Conservation (phyloP, 2,797 vertebrate species). For the Tenualosa ilisha region DNA sequence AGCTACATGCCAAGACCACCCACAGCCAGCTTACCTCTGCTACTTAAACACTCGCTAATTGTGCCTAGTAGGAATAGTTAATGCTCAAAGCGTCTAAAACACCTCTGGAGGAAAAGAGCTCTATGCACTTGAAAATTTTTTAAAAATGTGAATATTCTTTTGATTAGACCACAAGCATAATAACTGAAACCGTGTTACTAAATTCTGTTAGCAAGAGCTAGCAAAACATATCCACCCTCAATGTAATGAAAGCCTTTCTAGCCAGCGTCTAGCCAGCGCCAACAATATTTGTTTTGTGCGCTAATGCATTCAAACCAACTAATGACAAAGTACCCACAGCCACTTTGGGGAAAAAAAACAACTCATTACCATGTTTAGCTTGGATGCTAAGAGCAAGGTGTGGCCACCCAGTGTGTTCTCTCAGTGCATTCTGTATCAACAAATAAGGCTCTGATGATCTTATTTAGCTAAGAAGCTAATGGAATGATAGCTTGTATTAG, state of each 20-base stretch:
- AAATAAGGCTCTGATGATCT: neutral
- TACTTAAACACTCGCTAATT: neutral
- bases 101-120: neutral
- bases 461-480: neutral
- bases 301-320: neutral
- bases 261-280: neutral
- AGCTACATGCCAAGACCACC: conserved; percentile 10
- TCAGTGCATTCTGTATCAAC: neutral
- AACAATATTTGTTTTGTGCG: neutral
- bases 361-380: neutral
- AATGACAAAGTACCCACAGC: neutral
- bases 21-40: neutral
- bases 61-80: neutral
- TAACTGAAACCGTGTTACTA: neutral
- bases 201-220: neutral
- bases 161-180: neutral
- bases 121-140: no score
- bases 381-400: neutral
- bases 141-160: no score
- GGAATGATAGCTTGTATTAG: neutral
- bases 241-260: neutral
- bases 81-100: neutral
- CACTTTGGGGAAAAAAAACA: neutral
- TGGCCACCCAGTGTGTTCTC: neutral
- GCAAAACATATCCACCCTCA: neutral